These are phyloP conservation scores for Collichthys lucidus DNA, from an alignment of 2,113 vertebrate genomes.

Conservation along the genomic window DNA sequence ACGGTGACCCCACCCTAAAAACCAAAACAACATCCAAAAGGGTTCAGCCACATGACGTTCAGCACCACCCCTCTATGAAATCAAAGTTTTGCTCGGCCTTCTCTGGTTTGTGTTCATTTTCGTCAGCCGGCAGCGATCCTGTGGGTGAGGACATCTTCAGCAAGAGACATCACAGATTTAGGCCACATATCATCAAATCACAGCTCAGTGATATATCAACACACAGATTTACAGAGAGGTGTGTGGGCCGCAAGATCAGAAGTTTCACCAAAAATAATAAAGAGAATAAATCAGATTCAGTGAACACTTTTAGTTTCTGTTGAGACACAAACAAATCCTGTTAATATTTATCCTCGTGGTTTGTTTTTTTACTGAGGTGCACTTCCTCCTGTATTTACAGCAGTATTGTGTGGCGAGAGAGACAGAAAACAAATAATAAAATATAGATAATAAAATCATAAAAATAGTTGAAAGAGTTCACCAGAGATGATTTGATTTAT, in stretches of 20 bases:
- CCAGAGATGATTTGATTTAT: neutral
- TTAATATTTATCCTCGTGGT: neutral
- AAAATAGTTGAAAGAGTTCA: neutral
- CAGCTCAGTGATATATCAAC: neutral
- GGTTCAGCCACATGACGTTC: neutral
- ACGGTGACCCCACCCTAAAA: neutral
- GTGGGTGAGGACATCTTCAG: too few relatives aligned
- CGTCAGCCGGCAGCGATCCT: too few relatives aligned
- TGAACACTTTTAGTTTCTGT: neutral
- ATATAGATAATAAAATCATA: too few relatives aligned
- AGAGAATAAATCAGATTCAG: neutral
- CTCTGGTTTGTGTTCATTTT: too few relatives aligned
- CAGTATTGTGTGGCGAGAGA: neutral
- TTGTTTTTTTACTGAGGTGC: neutral
- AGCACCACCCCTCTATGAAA: neutral
- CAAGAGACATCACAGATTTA: neutral
- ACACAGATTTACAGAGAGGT: too few relatives aligned
- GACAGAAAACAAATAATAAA: neutral
- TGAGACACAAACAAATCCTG: neutral
- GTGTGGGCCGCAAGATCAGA: neutral
- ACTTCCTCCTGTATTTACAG: slow-evolving; percentile 5
- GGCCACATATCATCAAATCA: neutral
- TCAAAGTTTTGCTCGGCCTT: neutral
- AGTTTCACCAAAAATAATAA: neutral
- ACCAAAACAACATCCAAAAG: neutral